Evolutionary conservation across 2,888 invertebrate genomes (phyloP).

Genomic region (Aporophyla lueneburgensis): DNA sequence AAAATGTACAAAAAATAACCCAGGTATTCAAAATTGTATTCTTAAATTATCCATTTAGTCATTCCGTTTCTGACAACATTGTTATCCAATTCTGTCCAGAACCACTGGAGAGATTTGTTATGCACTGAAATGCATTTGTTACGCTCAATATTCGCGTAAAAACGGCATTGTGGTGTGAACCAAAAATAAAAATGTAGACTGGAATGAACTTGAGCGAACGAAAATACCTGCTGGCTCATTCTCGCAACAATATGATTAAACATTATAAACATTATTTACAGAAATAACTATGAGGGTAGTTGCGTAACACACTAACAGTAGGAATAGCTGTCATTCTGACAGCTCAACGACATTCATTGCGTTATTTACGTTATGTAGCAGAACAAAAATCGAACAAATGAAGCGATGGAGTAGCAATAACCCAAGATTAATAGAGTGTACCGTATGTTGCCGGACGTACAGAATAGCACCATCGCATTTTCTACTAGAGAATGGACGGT

Average conservation of each 20-base stretch:
- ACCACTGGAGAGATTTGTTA: slow-evolving; percentile 41
- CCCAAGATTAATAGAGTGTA: too few relatives aligned
- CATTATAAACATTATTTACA: background rate
- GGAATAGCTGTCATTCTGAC: too few relatives aligned
- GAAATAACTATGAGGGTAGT: too few relatives aligned
- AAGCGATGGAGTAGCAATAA: too few relatives aligned
- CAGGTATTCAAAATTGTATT: slow-evolving; percentile 51
- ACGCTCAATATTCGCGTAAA: slow-evolving; percentile 43
- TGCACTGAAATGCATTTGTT: slow-evolving; percentile 53
- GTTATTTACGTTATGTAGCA: too few relatives aligned
- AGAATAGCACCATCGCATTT: too few relatives aligned
- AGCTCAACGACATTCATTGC: too few relatives aligned
- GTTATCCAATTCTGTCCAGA: slow-evolving; percentile 42
- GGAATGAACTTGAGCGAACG: background rate
- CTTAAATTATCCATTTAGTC: slow-evolving; percentile 40
- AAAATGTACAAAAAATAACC: slow-evolving; percentile 20
- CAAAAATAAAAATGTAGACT: slow-evolving; percentile 34
- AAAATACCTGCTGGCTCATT: background rate
- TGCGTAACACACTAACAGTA: too few relatives aligned
- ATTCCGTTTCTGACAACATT: slow-evolving; percentile 49
- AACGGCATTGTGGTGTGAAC: slow-evolving; percentile 28
- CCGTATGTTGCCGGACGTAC: too few relatives aligned
- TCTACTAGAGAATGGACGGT: too few relatives aligned
- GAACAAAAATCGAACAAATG: too few relatives aligned
- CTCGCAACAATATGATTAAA: slow-evolving; percentile 3